Evolutionary conservation across 2,888 invertebrate species (phyloP), one percentile per base, ranked within the genome.

Genomic region (Aplocera efformata): DNA sequence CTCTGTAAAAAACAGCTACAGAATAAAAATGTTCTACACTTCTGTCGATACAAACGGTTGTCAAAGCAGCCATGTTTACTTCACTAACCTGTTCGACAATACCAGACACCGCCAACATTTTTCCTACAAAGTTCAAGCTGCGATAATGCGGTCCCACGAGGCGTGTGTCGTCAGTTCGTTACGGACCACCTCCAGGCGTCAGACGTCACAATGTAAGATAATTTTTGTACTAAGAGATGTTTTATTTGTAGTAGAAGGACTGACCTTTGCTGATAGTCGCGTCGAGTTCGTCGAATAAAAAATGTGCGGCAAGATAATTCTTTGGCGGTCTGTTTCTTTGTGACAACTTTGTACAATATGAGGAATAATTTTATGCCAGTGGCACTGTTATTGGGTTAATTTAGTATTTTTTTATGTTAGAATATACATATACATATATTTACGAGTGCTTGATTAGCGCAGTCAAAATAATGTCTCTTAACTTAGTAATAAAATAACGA

Each of bases 91-190:
- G n/a, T n/a, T n/a, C n/a, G n/a, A n/a, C n/a, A n/a, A n/a, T n/a
- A 3, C 13, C 13, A 17, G 13, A 17, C 13, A 5, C 13, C 5
- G 13, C 13, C 31, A 26, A 41, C 38, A 38, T 43, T 42, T 48
- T 30, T 10, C 35, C 6, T 7, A 21, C 26, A 36, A 42, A 42
- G 32, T 40, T 34, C 21, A 42, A 49, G 42, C 46, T 27, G 40
- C 10, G 44, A 46, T 54, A 50, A 53, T 49, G 20, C 36, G 47
- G 31, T 48, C 54, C 47, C 54, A n/a, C 5, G 48, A 24, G 54
- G 7, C 25, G 13, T 22, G 31, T 43, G 50, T 49, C 50, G 41
- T n/a, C 51, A 49, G 42, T 45, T 50, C 50, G 48, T 50, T 50
- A 45, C 29, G 39, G 21, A 35, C 32, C 13, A 32, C 43, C 45